Evolutionary conservation across 2,113 vertebrate species (phyloP).

Genomic region (Nesoenas mayeri): DNA sequence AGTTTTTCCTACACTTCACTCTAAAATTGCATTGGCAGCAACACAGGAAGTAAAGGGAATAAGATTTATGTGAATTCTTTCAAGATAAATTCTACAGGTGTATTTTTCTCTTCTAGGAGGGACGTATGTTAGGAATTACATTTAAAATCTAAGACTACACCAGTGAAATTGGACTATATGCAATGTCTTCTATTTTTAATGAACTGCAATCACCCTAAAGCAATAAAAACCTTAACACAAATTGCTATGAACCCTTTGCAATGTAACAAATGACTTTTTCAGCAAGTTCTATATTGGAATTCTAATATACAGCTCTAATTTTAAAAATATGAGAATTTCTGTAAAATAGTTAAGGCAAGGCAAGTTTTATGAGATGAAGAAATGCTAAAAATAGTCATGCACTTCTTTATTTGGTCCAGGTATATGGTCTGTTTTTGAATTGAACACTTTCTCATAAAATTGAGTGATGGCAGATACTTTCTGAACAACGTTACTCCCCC

Average conservation of each 20-base stretch:
- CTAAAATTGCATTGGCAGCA: neutral
- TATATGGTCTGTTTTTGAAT: neutral
- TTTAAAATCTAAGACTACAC: neutral
- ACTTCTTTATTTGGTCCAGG: neutral
- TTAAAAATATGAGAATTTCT: neutral
- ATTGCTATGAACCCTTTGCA: neutral
- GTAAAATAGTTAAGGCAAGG: neutral
- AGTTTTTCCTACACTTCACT: neutral
- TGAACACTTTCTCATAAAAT: neutral
- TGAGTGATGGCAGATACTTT: neutral
- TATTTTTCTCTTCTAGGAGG: neutral
- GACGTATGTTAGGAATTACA: neutral
- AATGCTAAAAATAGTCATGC: neutral
- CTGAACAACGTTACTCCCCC: accelerated
- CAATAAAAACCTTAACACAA: neutral
- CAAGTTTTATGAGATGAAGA: neutral
- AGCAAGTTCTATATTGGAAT: neutral
- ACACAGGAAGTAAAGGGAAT: neutral
- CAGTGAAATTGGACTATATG: neutral
- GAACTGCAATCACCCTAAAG: neutral
- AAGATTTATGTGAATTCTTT: neutral
- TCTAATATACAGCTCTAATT: neutral
- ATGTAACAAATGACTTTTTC: neutral
- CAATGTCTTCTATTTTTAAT: neutral
- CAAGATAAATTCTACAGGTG: neutral